These are phyloP conservation scores for Squalus acanthias DNA, from an alignment of 2,797 vertebrate species.

Conservation along the genomic window DNA sequence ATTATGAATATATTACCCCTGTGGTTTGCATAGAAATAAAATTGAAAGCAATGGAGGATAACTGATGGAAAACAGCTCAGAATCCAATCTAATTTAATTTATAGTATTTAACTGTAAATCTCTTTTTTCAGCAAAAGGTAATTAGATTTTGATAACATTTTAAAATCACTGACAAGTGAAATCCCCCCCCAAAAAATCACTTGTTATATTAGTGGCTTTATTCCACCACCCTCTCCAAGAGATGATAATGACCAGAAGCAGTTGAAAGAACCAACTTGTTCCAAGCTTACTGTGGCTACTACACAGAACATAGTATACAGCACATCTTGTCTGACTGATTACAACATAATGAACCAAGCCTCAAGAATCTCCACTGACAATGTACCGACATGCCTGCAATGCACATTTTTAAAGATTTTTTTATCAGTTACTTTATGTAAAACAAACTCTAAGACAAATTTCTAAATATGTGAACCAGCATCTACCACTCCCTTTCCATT, in stretches of 20 bases:
- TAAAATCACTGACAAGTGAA: constrained; percentile 1
- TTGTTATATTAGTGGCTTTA: neutral
- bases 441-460: neutral
- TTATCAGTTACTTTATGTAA: neutral
- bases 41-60: constrained; percentile 11
- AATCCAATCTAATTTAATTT: constrained; percentile 4
- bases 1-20: neutral
- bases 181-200: neutral
- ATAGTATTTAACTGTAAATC: constrained; percentile 10
- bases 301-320: neutral
- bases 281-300: neutral
- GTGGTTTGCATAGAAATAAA: constrained; percentile 19
- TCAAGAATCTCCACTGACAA: neutral
- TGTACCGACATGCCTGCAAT: neutral
- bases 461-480: neutral
- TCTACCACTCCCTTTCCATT: neutral
- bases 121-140: neutral
- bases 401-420: neutral
- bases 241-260: neutral
- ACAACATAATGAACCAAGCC: neutral
- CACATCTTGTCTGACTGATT: constrained; percentile 4
- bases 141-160: constrained; percentile 12
- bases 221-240: neutral
- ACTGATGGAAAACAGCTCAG: constrained; percentile 19
- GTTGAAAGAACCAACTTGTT: neutral